phyloP scores from a whole-genome alignment of 2,113 vertebrate genomes.

The Mionectes macconnelli region DNA sequence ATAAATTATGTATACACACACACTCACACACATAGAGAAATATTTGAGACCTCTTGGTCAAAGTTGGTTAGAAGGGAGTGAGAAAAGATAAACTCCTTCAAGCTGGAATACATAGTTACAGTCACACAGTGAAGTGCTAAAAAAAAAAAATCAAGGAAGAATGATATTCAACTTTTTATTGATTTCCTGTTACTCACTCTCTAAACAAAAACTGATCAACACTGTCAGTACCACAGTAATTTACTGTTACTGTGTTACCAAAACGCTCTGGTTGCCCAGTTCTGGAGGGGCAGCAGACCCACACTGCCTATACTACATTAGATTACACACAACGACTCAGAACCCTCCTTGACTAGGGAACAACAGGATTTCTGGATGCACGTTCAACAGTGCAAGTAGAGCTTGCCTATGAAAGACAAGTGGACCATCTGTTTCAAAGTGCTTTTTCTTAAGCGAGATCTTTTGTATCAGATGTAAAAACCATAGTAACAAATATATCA shows the following conservation, averaged over 20 bases:
- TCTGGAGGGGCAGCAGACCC: background rate
- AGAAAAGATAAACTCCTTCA: background rate
- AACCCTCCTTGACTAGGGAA: background rate
- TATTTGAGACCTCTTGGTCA: background rate
- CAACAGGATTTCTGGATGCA: too few relatives aligned
- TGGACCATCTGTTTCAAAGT: background rate
- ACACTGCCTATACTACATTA: accelerated
- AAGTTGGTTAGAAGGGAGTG: background rate
- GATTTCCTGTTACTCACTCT: background rate
- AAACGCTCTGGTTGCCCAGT: background rate
- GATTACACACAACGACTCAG: background rate
- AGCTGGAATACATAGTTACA: background rate
- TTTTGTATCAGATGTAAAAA: background rate
- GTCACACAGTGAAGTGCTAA: background rate
- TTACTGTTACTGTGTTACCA: background rate
- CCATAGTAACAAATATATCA: background rate
- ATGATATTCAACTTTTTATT: background rate
- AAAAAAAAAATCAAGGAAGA: background rate
- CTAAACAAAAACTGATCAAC: background rate
- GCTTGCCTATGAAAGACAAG: background rate
- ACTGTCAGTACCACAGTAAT: background rate
- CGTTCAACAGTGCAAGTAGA: background rate
- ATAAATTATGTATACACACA: background rate
- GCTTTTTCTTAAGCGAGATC: background rate
- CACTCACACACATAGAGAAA: background rate